Evolutionary conservation across 2,888 invertebrate species (phyloP), one percentile per base, ranked within the genome.

Genomic region (Stenotaenia linearis): DNA sequence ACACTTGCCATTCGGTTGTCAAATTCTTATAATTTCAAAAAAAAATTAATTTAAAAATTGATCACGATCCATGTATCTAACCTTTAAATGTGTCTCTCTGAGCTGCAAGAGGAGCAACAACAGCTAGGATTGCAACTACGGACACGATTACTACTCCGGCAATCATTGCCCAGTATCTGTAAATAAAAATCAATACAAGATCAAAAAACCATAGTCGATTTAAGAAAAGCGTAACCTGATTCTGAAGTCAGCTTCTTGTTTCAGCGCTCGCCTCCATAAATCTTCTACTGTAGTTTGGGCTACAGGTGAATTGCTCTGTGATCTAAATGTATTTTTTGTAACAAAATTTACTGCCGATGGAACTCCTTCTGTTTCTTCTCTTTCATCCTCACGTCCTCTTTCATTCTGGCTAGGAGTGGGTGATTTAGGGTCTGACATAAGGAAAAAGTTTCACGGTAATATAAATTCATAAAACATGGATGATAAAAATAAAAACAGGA

Each of bases 151-250:
- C 69, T 10, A 69, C 69, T 69, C 69, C 69, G 10, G 69, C 69
- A 9, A 69, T 69, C 69, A 69, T 69, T 7, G 69, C 69, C 69
- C 69, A 69, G 28, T 69, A 69, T 69, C 69, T 69, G 28, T 69
- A 69, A 69, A 18, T 2, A 40, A 40, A 15, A 15, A 15, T 37
- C 32, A 32, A 32, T 45, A 45, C 45, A 7, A n/a, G 12, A n/a
- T n/a, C n/a, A n/a, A n/a, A n/a, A n/a, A n/a, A n/a, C n/a, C n/a
- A n/a, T n/a, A n/a, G n/a, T n/a, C n/a, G n/a, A n/a, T n/a, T n/a
- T n/a, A n/a, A n/a, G n/a, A n/a, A n/a, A n/a, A n/a, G n/a, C n/a
- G n/a, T 61, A 10, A 69, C 69, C 69, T 69, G 2, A 28, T 69
- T 12, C 28, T 25, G 15, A 69, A 69, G 6, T 69, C 69, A 25